phyloP scores from a whole-genome alignment of 2,888 invertebrate species.

The Euplexia lucipara region DNA sequence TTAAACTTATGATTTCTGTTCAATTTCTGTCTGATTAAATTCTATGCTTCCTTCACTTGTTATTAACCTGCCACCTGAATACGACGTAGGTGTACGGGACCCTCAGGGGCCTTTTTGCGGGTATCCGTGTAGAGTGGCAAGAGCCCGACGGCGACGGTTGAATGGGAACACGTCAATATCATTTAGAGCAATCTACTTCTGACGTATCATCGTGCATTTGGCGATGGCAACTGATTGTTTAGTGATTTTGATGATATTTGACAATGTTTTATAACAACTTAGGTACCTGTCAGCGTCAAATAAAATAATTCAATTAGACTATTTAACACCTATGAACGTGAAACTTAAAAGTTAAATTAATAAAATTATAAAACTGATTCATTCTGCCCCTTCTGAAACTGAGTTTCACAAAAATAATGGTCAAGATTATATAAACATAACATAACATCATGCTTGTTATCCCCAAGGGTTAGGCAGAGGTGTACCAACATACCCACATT shows the following conservation, averaged over 20 bases:
- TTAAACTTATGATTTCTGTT: neutral
- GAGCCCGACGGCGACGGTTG: slow-evolving; percentile 25
- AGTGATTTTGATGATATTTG: neutral
- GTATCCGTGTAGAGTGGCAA: slow-evolving; percentile 23
- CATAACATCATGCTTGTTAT: too few relatives aligned
- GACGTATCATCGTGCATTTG: slow-evolving; percentile 3
- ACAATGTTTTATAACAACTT: neutral
- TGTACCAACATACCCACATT: too few relatives aligned
- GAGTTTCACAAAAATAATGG: too few relatives aligned
- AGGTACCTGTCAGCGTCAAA: too few relatives aligned
- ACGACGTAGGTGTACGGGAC: slow-evolving; percentile 39
- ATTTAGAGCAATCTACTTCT: slow-evolving; percentile 44
- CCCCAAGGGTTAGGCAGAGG: too few relatives aligned
- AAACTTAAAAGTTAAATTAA: too few relatives aligned
- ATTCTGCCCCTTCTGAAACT: too few relatives aligned
- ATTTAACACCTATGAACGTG: too few relatives aligned
- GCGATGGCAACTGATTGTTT: slow-evolving; percentile 40
- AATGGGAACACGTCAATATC: slow-evolving; percentile 46
- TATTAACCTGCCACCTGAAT: slow-evolving; percentile 42
- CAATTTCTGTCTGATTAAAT: slow-evolving; percentile 14
- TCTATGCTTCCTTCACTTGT: slow-evolving; percentile 3
- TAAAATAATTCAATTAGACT: too few relatives aligned
- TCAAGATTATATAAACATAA: too few relatives aligned
- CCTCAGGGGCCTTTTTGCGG: slow-evolving; percentile 46
- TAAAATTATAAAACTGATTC: too few relatives aligned